Evolutionary conservation across 2,797 vertebrate species (phyloP).

Genomic region (Eulemur rubriventer): DNA sequence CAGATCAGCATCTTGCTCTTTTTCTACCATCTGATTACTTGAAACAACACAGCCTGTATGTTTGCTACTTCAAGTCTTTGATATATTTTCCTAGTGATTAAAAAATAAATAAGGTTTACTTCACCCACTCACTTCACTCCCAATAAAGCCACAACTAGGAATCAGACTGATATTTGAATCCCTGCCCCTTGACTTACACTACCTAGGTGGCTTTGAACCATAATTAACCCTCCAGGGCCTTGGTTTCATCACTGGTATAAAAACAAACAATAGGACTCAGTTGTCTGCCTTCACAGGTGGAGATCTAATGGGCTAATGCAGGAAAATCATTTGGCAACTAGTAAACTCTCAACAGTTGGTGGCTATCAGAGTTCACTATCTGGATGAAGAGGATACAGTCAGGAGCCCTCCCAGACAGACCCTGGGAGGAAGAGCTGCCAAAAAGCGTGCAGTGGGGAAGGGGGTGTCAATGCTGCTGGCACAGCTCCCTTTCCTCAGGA

Average conservation of each 20-base stretch:
- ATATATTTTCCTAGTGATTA: conserved; percentile 43
- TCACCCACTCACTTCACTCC: too few relatives aligned
- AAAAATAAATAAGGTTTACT: conserved; percentile 45
- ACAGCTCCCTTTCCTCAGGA: neutral
- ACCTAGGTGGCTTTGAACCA: neutral
- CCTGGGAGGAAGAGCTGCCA: neutral
- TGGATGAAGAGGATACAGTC: neutral
- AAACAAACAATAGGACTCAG: neutral
- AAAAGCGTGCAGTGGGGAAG: neutral
- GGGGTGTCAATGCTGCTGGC: neutral
- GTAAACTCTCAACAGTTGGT: neutral
- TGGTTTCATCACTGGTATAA: neutral
- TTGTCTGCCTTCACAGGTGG: neutral
- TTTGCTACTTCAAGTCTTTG: conserved; percentile 9
- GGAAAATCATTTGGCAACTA: neutral
- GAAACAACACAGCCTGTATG: neutral
- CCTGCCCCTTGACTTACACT: neutral
- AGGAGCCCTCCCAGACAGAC: neutral
- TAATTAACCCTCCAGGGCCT: neutral
- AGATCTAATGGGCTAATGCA: neutral
- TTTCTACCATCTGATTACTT: neutral
- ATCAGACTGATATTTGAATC: conserved; percentile 20
- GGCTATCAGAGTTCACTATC: neutral
- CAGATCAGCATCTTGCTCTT: neutral
- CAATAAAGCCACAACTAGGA: conserved; percentile 10